These are phyloP conservation scores for Nymphalis c-album DNA, from an alignment of 2,888 invertebrate species.

Conservation along the genomic window DNA sequence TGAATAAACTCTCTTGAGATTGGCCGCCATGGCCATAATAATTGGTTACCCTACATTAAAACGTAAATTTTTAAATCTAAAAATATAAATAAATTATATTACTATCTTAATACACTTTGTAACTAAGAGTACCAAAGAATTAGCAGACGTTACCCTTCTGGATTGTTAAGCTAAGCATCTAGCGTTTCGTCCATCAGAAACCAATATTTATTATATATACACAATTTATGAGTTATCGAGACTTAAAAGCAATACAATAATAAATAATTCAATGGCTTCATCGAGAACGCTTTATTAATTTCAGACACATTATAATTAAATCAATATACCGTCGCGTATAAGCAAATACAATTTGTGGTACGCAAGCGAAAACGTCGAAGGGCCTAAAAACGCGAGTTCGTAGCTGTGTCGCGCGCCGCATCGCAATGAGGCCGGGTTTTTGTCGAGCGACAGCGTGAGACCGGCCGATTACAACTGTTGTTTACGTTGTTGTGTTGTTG, in stretches of 20 bases:
- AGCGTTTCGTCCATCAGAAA: no score
- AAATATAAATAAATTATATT: no score
- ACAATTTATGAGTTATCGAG: no score
- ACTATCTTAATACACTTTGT: no score
- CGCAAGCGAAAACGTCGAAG: constrained; percentile 37
- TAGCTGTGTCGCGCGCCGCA: constrained; percentile 67
- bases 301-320: constrained; percentile 11
- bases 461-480: constrained; percentile 46
- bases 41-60: no score
- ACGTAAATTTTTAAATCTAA: no score
- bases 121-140: no score
- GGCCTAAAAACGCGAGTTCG: constrained; percentile 43
- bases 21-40: no score
- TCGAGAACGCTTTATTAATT: constrained; percentile 11
- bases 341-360: constrained; percentile 33
- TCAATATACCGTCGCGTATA: constrained; percentile 47
- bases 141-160: no score
- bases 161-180: no score
- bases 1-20: no score
- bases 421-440: constrained; percentile 70
- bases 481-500: constrained; percentile 23
- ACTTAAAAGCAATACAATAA: background rate
- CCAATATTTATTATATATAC: no score
- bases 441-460: constrained; percentile 74
- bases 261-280: constrained; percentile 13